A percentile compares a stretch with the other conserved stretches of the same genome.
Evolutionary conservation across 2,888 invertebrate species (phyloP).

Genomic region (Mesoligia furuncula): DNA sequence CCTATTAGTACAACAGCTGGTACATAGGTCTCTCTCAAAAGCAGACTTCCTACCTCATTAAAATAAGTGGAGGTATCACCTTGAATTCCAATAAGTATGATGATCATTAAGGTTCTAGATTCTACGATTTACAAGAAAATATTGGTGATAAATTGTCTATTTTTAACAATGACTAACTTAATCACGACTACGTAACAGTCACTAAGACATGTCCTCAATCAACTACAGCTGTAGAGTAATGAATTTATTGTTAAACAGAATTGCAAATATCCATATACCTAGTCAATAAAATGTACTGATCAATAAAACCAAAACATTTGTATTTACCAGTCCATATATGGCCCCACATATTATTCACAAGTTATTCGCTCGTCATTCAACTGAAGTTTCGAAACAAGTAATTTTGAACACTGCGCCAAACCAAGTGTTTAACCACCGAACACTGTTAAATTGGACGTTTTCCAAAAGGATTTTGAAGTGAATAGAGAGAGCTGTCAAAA

Average conservation of each 20-base stretch:
- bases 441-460: slow-evolving; percentile 49
- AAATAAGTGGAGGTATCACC: slow-evolving; percentile 25
- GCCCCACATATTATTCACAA: slow-evolving; percentile 15
- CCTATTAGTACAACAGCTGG: neutral
- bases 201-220: neutral
- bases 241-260: slow-evolving; percentile 11
- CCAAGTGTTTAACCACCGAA: slow-evolving; percentile 44
- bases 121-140: slow-evolving; percentile 34
- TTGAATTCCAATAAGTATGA: slow-evolving; percentile 30
- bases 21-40: neutral
- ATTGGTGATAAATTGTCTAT: slow-evolving; percentile 36
- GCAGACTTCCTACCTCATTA: slow-evolving; percentile 6
- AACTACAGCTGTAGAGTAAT: neutral
- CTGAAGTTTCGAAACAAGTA: slow-evolving; percentile 50
- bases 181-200: neutral
- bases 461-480: slow-evolving; percentile 51
- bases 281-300: slow-evolving; percentile 1
- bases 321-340: neutral
- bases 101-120: slow-evolving; percentile 26
- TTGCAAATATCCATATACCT: neutral
- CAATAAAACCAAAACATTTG: slow-evolving; percentile 1
- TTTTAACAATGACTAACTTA: slow-evolving; percentile 41
- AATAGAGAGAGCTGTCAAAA: slow-evolving; percentile 47
- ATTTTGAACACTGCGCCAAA: slow-evolving; percentile 37
- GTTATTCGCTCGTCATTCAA: slow-evolving; percentile 35